Evolutionary conservation across 2,888 invertebrate species (phyloP).

Genomic region (Melinopterus prodromus): DNA sequence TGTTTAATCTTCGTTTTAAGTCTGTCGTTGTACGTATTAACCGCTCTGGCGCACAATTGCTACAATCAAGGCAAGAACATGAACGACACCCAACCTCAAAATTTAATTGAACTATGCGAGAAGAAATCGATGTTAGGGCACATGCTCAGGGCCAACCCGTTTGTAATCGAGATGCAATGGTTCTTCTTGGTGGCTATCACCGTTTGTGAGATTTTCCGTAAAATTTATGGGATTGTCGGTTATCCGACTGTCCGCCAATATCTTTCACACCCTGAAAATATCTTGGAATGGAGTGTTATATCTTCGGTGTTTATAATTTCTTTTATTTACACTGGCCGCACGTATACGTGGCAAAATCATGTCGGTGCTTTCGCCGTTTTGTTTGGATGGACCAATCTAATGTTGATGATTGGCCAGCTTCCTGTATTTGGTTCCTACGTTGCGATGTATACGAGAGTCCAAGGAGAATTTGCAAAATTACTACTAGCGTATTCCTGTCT

Average conservation of each 20-base stretch:
- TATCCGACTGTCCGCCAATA: constrained; percentile 85
- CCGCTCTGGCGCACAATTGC: constrained; percentile 84
- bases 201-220: constrained; percentile 80
- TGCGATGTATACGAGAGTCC: constrained; percentile 89
- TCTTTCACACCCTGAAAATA: constrained; percentile 83
- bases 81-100: constrained; percentile 70
- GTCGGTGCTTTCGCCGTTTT: constrained; percentile 87
- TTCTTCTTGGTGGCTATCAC: constrained; percentile 82
- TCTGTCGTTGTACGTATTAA: constrained; percentile 82
- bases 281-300: constrained; percentile 89
- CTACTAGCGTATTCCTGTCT: constrained; percentile 86
- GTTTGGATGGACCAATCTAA: constrained; percentile 88
- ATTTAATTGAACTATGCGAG: constrained; percentile 78
- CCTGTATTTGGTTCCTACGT: constrained; percentile 90
- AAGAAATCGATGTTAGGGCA: constrained; percentile 81
- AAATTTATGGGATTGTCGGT: constrained; percentile 82
- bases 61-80: constrained; percentile 83
- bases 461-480: constrained; percentile 87
- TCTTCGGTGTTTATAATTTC: constrained; percentile 85
- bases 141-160: constrained; percentile 77
- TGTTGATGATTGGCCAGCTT: constrained; percentile 89
- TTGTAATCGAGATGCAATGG: constrained; percentile 84
- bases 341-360: constrained; percentile 87
- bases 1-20: constrained; percentile 83
- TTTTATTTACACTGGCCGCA: constrained; percentile 79